phyloP scores from a whole-genome alignment of 2,113 vertebrate species.

The Gnathonemus echidnorhynchus region DNA sequence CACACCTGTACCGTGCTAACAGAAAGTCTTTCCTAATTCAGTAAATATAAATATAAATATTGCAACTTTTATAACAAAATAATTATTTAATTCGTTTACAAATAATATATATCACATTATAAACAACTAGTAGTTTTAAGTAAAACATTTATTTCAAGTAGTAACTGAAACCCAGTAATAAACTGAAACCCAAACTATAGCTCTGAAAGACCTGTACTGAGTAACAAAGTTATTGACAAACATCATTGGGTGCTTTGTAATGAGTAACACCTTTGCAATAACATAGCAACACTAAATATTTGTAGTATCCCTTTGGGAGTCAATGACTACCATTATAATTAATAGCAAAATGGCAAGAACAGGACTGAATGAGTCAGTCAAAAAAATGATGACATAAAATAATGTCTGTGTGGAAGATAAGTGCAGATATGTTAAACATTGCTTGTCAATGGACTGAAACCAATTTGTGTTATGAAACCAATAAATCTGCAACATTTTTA shows the following conservation, averaged over 20 bases:
- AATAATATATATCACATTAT: not conserved
- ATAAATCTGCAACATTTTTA: not conserved
- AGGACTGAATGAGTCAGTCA: not conserved
- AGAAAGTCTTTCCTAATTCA: not conserved
- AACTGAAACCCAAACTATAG: not conserved
- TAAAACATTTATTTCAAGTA: not conserved
- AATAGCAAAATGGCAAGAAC: not conserved
- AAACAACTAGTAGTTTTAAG: not conserved
- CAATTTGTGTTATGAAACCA: not conserved
- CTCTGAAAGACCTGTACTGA: not conserved
- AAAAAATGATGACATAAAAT: not conserved
- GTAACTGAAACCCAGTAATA: not conserved
- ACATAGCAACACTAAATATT: not conserved
- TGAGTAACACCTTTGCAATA: not conserved
- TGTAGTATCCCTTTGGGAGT: not conserved
- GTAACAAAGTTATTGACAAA: not conserved
- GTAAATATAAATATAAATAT: not conserved
- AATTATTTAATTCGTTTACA: not conserved
- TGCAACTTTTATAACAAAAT: not conserved
- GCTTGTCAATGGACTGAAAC: not conserved
- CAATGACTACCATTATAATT: not conserved
- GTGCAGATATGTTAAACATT: not conserved
- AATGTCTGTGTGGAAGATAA: not conserved
- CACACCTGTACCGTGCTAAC: not conserved
- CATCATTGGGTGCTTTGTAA: not conserved